Percentiles rank a stretch among this genome's conserved stretches.
Conservation (phyloP, 2,113 vertebrate genomes). For the Lipotes vexillifer region DNA sequence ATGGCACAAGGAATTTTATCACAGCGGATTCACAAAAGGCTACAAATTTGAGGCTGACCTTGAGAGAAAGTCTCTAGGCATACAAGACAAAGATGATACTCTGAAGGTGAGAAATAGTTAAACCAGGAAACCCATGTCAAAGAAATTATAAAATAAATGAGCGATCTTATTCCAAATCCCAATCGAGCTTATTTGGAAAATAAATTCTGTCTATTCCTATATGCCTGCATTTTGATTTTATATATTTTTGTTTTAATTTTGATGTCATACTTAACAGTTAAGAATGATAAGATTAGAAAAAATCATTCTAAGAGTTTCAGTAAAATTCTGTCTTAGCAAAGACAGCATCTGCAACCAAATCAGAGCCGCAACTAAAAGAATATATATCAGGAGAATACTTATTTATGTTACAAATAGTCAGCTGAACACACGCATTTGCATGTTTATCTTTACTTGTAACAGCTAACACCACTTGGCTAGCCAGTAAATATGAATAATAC, state of each 20-base stretch:
- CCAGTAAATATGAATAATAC: background rate
- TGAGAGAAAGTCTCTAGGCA: background rate
- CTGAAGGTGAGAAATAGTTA: background rate
- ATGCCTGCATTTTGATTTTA: background rate
- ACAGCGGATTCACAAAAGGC: background rate
- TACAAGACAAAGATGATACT: background rate
- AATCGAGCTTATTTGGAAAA: background rate
- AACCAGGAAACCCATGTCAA: background rate
- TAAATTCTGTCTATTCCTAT: background rate
- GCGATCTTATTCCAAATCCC: background rate
- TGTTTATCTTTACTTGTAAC: conserved; percentile 47
- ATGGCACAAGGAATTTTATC: background rate
- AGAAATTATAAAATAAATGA: background rate
- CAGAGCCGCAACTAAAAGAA: conserved; percentile 41
- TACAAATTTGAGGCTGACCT: background rate
- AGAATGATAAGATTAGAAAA: background rate
- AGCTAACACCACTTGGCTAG: background rate
- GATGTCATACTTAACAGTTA: background rate
- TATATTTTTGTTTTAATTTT: background rate
- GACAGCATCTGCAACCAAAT: conserved; percentile 21
- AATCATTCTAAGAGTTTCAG: conserved; percentile 29
- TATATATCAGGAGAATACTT: conserved; percentile 18
- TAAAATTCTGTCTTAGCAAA: conserved; percentile 22
- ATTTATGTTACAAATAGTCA: background rate
- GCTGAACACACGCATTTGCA: background rate